Conservation (phyloP, 2,113 vertebrate genomes). For the Macquaria australasica region DNA sequence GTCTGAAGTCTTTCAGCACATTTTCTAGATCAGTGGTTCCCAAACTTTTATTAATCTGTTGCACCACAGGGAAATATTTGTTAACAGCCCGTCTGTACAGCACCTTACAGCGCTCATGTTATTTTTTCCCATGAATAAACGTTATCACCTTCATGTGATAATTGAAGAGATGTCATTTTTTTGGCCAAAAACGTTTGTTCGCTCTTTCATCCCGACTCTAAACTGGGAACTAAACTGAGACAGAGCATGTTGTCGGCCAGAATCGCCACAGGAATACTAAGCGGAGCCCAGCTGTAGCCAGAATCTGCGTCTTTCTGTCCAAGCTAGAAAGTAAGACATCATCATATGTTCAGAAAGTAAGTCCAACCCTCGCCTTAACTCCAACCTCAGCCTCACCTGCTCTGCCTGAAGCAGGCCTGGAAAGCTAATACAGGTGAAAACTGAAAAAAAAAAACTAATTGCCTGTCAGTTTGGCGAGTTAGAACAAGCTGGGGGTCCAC, state of each 20-base stretch:
- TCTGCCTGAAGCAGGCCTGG: not conserved
- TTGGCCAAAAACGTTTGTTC: not conserved
- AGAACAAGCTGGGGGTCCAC: constrained; percentile 3
- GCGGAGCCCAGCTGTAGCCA: not conserved
- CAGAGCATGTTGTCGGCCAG: not conserved
- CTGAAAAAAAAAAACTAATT: not conserved
- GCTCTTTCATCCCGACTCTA: not conserved
- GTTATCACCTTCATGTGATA: constrained; percentile 8
- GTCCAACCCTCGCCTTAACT: not conserved
- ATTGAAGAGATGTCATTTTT: not conserved
- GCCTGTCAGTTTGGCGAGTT: not conserved
- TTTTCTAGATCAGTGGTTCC: not conserved
- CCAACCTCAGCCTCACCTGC: not conserved
- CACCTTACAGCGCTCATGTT: not conserved
- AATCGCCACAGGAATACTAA: not conserved
- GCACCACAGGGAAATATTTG: not conserved
- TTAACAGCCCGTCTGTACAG: not conserved
- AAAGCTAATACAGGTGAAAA: not conserved
- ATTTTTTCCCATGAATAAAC: too few species aligned
- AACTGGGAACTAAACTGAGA: not conserved
- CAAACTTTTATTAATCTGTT: not conserved
- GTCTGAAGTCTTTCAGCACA: not conserved
- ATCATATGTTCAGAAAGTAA: not conserved
- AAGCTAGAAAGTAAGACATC: not conserved
- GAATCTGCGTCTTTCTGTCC: not conserved